Evolutionary conservation across 2,113 vertebrate genomes (phyloP), one percentile per base, ranked within the genome.

Genomic region (Cottus gobio): DNA sequence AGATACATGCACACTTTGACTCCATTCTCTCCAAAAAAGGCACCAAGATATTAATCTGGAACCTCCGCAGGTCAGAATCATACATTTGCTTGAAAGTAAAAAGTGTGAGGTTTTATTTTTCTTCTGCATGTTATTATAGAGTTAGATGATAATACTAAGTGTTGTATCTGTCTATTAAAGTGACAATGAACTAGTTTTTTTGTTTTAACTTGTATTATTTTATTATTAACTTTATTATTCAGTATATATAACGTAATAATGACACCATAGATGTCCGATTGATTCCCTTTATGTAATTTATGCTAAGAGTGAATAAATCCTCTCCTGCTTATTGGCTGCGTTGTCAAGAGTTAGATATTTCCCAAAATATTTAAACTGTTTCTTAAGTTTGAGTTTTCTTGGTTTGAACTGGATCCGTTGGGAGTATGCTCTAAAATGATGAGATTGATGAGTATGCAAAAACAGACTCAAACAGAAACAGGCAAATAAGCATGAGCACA

Each of bases 41-140:
- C 84, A 96, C 93, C 30, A 93, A 93, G 75, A 95, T 96, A 87
- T 89, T 96, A 77, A 96, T 96, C 93, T 96, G 96, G 96, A 97
- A 95, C 82, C 93, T 96, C 36, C 89, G 88, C 90, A 96, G 96
- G 96, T 97, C 7, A 52, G 71, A 78, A 50, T 30, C 13, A 37
- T 7, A 34, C 34, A 54, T 69, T 54, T 54, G n/a, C 8, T 12
- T 37, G 0, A 44, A 46, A 39, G 4, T 12, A n/a, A 74, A 26
- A 28, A 4, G 30, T n/a, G 3, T 31, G 0, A 10, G 37, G 4
- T 48, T 24, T 37, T 36, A 22, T 31, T 37, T 44, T 22, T 28
- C 52, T 26, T 9, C 28, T 61, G 39, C 61, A 61, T 24, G 26
- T 18, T 50, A 36, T 64, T 39, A 9, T 30, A 24, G 22, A 46